Conservation (phyloP, 2,797 vertebrate species). For the Mormyrops attenuatus region DNA sequence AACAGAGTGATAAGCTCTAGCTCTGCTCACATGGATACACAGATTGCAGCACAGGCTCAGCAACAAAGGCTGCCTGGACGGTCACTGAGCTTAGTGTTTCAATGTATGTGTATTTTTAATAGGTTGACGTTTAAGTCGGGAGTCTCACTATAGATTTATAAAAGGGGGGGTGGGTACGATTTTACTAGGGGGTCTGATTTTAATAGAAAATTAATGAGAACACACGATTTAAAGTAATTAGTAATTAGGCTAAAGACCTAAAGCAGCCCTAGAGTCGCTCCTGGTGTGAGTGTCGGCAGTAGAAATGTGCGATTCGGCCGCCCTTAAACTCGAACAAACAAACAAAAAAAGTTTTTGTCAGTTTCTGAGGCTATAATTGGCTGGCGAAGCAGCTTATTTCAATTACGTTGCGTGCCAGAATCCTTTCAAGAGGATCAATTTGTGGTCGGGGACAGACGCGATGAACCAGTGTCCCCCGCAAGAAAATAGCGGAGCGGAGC, state of each 20-base stretch:
- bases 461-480: neutral
- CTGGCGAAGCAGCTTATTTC: neutral
- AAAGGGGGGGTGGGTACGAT: neutral
- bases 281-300: neutral
- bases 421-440: slow-evolving; percentile 10
- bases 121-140: neutral
- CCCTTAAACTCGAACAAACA: neutral
- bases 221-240: neutral
- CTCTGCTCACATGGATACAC: neutral
- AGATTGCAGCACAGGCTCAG: neutral
- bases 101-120: neutral
- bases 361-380: neutral
- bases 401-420: neutral
- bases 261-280: neutral
- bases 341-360: neutral
- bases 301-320: neutral
- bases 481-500: neutral
- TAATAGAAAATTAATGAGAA: neutral
- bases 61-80: neutral
- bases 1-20: neutral
- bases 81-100: neutral
- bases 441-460: neutral
- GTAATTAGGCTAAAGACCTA: neutral
- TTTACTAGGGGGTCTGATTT: neutral
- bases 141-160: neutral